Percentiles rank a stretch among this genome's conserved stretches.
phyloP scores from a whole-genome alignment of 2,888 invertebrate genomes.

The Pinctada fucata region DNA sequence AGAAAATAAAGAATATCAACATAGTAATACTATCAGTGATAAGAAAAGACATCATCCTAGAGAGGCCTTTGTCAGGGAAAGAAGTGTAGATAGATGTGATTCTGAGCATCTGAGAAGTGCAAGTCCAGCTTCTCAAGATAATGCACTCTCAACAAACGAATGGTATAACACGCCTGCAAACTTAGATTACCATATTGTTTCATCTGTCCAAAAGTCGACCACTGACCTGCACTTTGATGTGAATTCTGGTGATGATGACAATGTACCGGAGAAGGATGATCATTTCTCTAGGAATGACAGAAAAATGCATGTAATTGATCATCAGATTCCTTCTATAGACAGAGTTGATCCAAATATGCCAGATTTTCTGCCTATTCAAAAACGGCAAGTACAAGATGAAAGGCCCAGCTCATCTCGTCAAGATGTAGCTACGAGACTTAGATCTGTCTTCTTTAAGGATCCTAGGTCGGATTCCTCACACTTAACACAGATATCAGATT shows the following conservation, averaged over 20 bases:
- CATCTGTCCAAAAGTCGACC: slow-evolving; percentile 42
- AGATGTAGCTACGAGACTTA: slow-evolving; percentile 38
- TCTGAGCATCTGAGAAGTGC: neutral
- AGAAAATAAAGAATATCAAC: neutral
- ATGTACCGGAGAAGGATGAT: slow-evolving; percentile 3
- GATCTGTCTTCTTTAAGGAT: slow-evolving; percentile 39
- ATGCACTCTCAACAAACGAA: slow-evolving; percentile 42
- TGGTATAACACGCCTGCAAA: slow-evolving; percentile 58
- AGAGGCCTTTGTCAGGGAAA: neutral
- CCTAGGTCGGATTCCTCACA: slow-evolving; percentile 7
- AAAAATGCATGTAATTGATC: neutral
- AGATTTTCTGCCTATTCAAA: slow-evolving; percentile 43
- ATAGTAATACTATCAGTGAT: neutral
- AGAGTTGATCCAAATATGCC: slow-evolving; percentile 41
- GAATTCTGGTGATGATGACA: neutral
- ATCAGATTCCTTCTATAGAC: slow-evolving; percentile 29
- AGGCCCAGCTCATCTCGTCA: slow-evolving; percentile 22
- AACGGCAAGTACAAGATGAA: slow-evolving; percentile 15
- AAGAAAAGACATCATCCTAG: neutral
- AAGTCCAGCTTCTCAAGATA: neutral
- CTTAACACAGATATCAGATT: neutral
- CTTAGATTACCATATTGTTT: slow-evolving; percentile 49
- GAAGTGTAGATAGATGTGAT: neutral
- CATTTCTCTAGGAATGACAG: slow-evolving; percentile 6
- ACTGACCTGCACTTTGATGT: slow-evolving; percentile 8